Evolutionary conservation across 2,797 vertebrate genomes (phyloP).

Genomic region (Tinamus major): DNA sequence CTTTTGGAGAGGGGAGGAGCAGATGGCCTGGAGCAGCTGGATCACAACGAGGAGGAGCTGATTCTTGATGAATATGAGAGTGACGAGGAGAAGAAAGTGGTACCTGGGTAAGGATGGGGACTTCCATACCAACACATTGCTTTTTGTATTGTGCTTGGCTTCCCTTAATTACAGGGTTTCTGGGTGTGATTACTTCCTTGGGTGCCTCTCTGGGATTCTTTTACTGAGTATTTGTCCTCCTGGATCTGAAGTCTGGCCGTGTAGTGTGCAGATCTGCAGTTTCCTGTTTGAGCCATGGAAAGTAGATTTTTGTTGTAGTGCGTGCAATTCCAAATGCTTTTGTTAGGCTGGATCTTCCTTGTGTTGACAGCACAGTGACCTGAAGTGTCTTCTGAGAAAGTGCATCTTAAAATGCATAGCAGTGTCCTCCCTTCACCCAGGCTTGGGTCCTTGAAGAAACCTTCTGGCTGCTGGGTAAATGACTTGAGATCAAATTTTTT

Average conservation of each 20-base stretch:
- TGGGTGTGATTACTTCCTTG: neutral
- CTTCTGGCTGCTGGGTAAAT: neutral
- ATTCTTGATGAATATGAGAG: slow-evolving; percentile 95
- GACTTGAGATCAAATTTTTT: neutral
- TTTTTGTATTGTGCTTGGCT: neutral
- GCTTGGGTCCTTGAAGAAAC: neutral
- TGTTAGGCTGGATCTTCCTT: neutral
- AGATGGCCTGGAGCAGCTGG: slow-evolving; percentile 53
- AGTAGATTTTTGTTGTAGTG: neutral
- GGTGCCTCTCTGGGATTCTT: neutral
- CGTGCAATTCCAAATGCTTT: neutral
- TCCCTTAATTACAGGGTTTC: neutral
- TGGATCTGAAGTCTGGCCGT: neutral
- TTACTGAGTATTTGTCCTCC: neutral
- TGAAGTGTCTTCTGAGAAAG: neutral
- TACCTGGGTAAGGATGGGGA: slow-evolving; percentile 66
- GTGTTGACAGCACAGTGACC: neutral
- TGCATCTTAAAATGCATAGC: neutral
- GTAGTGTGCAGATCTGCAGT: neutral
- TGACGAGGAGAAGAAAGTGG: slow-evolving; percentile 87
- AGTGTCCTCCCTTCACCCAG: neutral
- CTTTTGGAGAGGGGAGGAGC: slow-evolving; percentile 61
- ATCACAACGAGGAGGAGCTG: slow-evolving; percentile 88
- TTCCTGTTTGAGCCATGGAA: neutral
- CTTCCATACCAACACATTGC: rapidly evolving